A percentile compares a stretch with the other conserved stretches of the same genome.
Conservation (phyloP, 2,113 vertebrate species). For the Stercorarius parasiticus region DNA sequence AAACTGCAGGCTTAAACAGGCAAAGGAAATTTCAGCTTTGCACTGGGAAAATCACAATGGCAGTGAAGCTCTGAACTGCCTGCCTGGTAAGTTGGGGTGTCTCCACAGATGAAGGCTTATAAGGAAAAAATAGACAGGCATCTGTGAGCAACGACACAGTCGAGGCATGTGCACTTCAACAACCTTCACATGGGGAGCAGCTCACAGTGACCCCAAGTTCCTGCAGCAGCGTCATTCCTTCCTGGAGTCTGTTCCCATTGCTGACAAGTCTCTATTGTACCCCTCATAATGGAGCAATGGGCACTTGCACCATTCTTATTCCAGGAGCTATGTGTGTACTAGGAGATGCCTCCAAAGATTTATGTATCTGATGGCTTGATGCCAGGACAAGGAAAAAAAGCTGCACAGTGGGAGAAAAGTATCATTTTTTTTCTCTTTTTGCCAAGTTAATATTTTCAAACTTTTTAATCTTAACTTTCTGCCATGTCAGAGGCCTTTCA, state of each 20-base stretch:
- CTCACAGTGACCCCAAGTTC: background rate
- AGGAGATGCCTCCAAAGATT: background rate
- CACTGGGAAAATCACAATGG: background rate
- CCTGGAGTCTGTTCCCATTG: accelerated
- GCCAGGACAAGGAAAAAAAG: background rate
- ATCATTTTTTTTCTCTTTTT: background rate
- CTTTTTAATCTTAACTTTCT: background rate
- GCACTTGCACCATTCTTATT: background rate
- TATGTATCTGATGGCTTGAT: background rate
- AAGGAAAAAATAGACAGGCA: background rate
- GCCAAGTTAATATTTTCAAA: background rate
- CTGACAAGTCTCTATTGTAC: background rate
- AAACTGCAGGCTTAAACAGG: background rate
- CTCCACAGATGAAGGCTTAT: background rate
- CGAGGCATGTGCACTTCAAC: background rate
- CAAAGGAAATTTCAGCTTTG: background rate
- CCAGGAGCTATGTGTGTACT: background rate
- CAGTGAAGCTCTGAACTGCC: background rate
- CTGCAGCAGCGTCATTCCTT: background rate
- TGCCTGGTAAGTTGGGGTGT: background rate
- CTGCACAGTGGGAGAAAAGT: background rate
- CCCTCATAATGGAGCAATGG: background rate
- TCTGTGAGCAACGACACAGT: background rate
- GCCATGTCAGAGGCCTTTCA: background rate
- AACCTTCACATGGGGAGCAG: background rate